Evolutionary conservation across 1,140 invertebrate genomes (phyloP).

Genomic region (Drosophila rufa): DNA sequence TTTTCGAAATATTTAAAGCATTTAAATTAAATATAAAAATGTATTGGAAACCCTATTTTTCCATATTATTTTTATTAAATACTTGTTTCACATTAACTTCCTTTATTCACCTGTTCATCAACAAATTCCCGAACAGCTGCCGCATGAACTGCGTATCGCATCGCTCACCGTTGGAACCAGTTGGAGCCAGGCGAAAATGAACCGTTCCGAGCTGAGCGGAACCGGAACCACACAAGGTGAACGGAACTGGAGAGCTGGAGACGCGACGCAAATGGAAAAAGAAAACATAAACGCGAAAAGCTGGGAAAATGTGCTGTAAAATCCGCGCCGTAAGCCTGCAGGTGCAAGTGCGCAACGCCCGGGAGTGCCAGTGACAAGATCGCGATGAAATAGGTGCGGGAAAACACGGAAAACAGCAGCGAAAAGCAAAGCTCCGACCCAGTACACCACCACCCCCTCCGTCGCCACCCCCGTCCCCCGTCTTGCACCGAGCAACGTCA

Average conservation of each 20-base stretch:
- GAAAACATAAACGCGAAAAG: conserved; percentile 41
- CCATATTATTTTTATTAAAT: no score
- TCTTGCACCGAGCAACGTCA: conserved; percentile 54
- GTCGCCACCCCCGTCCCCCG: conserved; percentile 4
- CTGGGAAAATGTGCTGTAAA: conserved; percentile 39
- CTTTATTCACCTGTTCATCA: neutral
- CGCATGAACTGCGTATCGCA: neutral
- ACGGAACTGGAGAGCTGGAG: conserved; percentile 30
- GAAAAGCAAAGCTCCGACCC: conserved; percentile 27
- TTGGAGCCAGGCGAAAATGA: neutral
- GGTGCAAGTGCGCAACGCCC: conserved; percentile 36
- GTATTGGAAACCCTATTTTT: no score
- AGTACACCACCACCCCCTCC: conserved; percentile 11
- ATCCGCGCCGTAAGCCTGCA: conserved; percentile 19
- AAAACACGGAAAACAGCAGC: conserved; percentile 31
- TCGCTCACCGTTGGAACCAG: neutral
- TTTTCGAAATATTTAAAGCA: no score
- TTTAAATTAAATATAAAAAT: no score
- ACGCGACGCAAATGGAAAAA: conserved; percentile 49
- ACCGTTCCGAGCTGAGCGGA: conserved; percentile 1
- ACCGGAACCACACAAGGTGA: conserved; percentile 14
- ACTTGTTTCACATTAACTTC: no score
- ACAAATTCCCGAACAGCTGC: neutral
- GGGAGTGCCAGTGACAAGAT: conserved; percentile 51
- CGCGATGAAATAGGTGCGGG: conserved; percentile 55